phyloP scores from a whole-genome alignment of 2,888 invertebrate genomes.

The Acrocera orbiculus region DNA sequence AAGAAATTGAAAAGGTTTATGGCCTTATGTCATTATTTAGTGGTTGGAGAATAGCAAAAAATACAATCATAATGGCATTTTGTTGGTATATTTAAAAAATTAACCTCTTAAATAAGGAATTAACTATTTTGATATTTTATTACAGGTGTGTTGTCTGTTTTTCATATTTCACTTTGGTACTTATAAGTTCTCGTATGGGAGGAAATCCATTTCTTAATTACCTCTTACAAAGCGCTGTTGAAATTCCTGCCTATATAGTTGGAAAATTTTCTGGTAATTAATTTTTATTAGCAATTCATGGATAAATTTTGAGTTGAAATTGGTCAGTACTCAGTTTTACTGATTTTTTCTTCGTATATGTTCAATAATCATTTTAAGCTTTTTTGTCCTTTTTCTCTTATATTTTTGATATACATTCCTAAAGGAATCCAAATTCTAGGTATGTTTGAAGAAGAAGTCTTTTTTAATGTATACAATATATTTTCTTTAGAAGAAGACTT shows the following conservation, averaged over 20 bases:
- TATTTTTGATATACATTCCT: no score
- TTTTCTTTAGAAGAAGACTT: no score
- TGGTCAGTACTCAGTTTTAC: no score
- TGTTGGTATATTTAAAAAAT: constrained; percentile 33
- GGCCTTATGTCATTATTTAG: constrained; percentile 40
- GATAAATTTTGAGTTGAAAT: no score
- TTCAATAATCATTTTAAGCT: no score
- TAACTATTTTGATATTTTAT: background rate
- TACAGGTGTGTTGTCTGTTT: constrained; percentile 34
- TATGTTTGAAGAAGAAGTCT: no score
- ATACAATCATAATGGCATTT: constrained; percentile 36
- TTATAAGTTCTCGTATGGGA: constrained; percentile 37
- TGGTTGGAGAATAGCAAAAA: constrained; percentile 36
- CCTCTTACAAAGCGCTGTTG: constrained; percentile 42
- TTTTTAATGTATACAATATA: no score
- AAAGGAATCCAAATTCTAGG: no score
- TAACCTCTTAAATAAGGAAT: background rate
- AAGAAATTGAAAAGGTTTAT: constrained; percentile 29
- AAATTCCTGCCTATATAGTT: constrained; percentile 42
- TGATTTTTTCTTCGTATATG: no score
- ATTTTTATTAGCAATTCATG: no score
- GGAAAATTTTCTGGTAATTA: constrained; percentile 34
- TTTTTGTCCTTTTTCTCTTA: no score
- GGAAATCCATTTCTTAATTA: constrained; percentile 50
- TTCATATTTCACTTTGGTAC: constrained; percentile 35